Evolutionary conservation across 2,888 invertebrate species (phyloP).

Genomic region (Steromphala cineraria): DNA sequence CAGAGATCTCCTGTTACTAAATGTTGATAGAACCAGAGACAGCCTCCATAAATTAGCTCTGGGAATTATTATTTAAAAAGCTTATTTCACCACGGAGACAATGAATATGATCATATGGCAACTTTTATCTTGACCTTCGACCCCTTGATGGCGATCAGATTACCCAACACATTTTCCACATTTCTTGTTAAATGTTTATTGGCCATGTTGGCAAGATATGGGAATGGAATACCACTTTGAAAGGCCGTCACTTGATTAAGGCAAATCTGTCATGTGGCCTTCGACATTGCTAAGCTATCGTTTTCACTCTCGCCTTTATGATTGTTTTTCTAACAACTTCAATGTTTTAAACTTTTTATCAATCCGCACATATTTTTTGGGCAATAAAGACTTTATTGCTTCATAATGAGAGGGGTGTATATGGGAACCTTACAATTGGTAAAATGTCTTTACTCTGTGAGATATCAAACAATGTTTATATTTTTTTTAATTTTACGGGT

Average conservation of each 20-base stretch:
- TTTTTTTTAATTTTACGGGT: too few species aligned
- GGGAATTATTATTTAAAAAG: slow-evolving; percentile 4
- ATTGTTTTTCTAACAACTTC: too few species aligned
- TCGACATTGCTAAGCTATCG: neutral
- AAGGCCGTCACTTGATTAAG: neutral
- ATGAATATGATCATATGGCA: neutral
- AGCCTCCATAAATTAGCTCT: neutral
- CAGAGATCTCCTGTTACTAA: neutral
- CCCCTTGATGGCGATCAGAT: neutral
- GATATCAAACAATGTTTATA: too few species aligned
- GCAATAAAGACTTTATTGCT: too few species aligned
- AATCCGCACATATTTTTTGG: too few species aligned
- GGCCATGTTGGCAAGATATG: neutral
- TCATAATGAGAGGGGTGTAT: too few species aligned
- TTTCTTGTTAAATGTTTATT: neutral
- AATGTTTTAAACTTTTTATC: too few species aligned
- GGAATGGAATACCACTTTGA: neutral
- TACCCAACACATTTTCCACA: neutral
- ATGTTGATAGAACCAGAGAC: neutral
- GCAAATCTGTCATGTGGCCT: neutral
- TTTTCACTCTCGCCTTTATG: neutral
- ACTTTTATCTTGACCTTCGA: neutral
- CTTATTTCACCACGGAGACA: slow-evolving; percentile 4
- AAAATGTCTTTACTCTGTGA: too few species aligned
- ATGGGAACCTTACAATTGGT: too few species aligned